phyloP scores from a whole-genome alignment of 2,888 invertebrate genomes.

The Agriopis aurantiaria region DNA sequence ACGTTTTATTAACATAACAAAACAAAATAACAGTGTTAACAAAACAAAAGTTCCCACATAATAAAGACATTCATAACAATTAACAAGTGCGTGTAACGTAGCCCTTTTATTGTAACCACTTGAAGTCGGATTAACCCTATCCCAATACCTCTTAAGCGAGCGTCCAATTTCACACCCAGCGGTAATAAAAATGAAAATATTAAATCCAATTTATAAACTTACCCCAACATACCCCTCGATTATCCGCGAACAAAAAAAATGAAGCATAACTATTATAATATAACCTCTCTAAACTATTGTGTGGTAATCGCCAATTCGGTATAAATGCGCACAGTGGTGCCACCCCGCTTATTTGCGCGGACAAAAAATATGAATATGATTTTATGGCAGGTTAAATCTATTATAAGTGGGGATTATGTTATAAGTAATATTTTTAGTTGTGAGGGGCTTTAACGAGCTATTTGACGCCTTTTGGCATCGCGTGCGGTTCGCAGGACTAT shows the following conservation, averaged over 20 bases:
- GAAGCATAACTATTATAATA: constrained; percentile 79
- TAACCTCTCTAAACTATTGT: constrained; percentile 78
- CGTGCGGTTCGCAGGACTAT: constrained; percentile 68
- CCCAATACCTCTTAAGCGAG: constrained; percentile 72
- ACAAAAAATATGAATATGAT: constrained; percentile 80
- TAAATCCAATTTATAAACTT: constrained; percentile 83
- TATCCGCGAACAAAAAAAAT: constrained; percentile 68
- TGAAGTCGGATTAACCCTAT: constrained; percentile 75
- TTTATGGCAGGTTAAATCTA: constrained; percentile 86
- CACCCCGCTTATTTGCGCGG: constrained; percentile 75
- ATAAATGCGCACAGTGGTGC: constrained; percentile 70
- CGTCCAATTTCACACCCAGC: constrained; percentile 85
- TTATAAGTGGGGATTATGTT: constrained; percentile 84
- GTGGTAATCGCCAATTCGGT: constrained; percentile 75
- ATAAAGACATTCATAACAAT: constrained; percentile 41
- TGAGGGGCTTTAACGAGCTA: constrained; percentile 81
- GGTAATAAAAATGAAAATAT: constrained; percentile 83
- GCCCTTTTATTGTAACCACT: constrained; percentile 62
- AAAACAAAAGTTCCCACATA: constrained; percentile 25
- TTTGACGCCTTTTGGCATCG: constrained; percentile 80
- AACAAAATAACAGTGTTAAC: not conserved
- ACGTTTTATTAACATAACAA: constrained; percentile 12
- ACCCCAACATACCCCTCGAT: constrained; percentile 76
- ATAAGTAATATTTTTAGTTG: constrained; percentile 84
- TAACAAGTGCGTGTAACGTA: constrained; percentile 48